phyloP scores from a whole-genome alignment of 2,113 vertebrate genomes.

The Centropus bengalensis region DNA sequence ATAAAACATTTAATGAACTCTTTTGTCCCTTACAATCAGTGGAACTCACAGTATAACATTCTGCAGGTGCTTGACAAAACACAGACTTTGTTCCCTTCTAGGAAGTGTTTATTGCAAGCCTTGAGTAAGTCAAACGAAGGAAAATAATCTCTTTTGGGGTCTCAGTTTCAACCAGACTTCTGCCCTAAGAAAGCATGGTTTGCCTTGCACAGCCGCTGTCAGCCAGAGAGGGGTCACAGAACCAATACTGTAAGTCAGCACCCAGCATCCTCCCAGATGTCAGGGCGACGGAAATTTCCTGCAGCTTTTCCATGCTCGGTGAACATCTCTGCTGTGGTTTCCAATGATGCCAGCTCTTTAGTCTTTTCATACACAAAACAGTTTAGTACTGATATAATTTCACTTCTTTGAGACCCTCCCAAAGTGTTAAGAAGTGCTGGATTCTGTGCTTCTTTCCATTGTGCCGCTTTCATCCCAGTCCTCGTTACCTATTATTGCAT shows the following conservation, averaged over 20 bases:
- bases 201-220: neutral
- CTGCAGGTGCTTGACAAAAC: neutral
- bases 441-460: neutral
- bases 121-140: neutral
- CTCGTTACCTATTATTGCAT: neutral
- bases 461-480: neutral
- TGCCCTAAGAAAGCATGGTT: neutral
- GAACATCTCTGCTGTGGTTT: neutral
- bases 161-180: neutral
- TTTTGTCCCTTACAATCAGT: neutral
- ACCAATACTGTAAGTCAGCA: neutral
- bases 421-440: neutral
- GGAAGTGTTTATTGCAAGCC: neutral
- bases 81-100: neutral
- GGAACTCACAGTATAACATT: neutral
- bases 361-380: neutral
- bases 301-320: neutral
- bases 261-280: neutral
- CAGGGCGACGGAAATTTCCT: neutral
- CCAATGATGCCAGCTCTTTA: neutral
- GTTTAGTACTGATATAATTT: neutral
- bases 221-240: neutral
- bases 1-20: neutral
- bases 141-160: neutral
- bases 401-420: neutral